A percentile compares a stretch with the other conserved stretches of the same genome.
Conservation (phyloP, 1,140 invertebrate genomes). For the Agrilus planipennis region DNA sequence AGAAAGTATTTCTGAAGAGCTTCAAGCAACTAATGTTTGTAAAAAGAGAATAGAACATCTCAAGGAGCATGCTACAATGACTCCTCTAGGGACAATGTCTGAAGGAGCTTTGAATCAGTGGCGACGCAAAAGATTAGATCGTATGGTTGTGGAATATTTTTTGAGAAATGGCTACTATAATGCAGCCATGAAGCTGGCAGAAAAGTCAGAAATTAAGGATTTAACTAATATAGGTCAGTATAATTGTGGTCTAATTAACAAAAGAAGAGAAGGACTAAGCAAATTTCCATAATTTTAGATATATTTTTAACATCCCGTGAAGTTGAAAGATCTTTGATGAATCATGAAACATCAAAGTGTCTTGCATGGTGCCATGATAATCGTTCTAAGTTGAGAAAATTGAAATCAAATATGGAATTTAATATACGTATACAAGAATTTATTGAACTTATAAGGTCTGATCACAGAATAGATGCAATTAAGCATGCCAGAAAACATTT, state of each 20-base stretch:
- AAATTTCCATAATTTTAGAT: conserved; percentile 54
- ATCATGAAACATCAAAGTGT: conserved; percentile 76
- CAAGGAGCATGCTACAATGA: conserved; percentile 57
- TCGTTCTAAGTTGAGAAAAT: conserved; percentile 87
- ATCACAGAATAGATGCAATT: conserved; percentile 81
- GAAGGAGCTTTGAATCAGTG: conserved; percentile 61
- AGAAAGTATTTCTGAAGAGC: conserved; percentile 83
- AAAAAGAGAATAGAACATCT: conserved; percentile 87
- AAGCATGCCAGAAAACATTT: conserved; percentile 91
- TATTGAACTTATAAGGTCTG: conserved; percentile 82
- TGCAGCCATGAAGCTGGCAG: conserved; percentile 75
- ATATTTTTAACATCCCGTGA: conserved; percentile 83
- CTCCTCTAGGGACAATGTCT: conserved; percentile 24
- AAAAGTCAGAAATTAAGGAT: conserved; percentile 70
- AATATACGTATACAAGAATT: conserved; percentile 87
- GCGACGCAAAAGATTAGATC: conserved; percentile 78
- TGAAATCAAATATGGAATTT: conserved; percentile 83
- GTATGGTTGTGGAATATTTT: conserved; percentile 94
- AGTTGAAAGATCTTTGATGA: conserved; percentile 67
- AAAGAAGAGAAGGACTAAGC: too few species aligned
- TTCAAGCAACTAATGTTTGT: conserved; percentile 74
- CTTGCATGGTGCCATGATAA: conserved; percentile 97
- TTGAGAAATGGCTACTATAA: conserved; percentile 92
- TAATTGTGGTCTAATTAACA: too few species aligned
- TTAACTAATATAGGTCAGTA: conserved; percentile 77